A percentile compares a stretch with the other conserved stretches of the same genome.
These are phyloP conservation scores for Rhyacophila evoluta DNA, from an alignment of 2,888 invertebrate species.

Conservation along the genomic window DNA sequence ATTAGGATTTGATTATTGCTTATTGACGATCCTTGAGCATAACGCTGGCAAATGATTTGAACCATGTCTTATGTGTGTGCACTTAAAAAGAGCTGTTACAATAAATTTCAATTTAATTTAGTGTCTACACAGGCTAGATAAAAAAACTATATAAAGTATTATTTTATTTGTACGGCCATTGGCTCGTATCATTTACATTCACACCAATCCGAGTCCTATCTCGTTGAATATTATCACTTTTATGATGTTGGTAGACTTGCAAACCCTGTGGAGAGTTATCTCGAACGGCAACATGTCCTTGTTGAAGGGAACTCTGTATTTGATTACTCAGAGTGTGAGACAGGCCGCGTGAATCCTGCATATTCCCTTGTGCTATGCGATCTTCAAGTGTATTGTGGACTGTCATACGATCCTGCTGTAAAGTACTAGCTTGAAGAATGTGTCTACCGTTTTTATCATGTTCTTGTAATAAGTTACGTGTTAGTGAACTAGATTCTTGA, in stretches of 20 bases:
- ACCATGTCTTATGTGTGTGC: too few relatives aligned
- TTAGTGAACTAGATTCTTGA: not conserved
- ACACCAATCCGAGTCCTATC: conserved; percentile 5
- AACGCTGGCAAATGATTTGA: too few relatives aligned
- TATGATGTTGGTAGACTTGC: not conserved
- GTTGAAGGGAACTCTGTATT: not conserved
- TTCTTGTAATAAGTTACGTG: not conserved
- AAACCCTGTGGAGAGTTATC: not conserved
- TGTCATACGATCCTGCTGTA: not conserved
- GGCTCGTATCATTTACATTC: not conserved
- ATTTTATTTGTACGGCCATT: not conserved
- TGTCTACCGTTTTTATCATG: not conserved
- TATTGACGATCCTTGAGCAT: too few relatives aligned
- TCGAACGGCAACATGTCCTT: not conserved
- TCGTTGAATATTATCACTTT: not conserved
- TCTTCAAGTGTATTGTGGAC: not conserved
- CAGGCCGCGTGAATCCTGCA: not conserved
- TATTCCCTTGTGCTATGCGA: not conserved
- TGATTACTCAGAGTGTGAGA: not conserved
- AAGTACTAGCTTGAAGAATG: not conserved
- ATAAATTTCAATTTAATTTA: too few relatives aligned
- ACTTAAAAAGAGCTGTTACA: too few relatives aligned
- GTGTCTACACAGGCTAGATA: too few relatives aligned
- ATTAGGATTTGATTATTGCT: too few relatives aligned
- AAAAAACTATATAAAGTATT: too few relatives aligned